Conservation (phyloP, 2,888 invertebrate species). For the Uropetala carovei region DNA sequence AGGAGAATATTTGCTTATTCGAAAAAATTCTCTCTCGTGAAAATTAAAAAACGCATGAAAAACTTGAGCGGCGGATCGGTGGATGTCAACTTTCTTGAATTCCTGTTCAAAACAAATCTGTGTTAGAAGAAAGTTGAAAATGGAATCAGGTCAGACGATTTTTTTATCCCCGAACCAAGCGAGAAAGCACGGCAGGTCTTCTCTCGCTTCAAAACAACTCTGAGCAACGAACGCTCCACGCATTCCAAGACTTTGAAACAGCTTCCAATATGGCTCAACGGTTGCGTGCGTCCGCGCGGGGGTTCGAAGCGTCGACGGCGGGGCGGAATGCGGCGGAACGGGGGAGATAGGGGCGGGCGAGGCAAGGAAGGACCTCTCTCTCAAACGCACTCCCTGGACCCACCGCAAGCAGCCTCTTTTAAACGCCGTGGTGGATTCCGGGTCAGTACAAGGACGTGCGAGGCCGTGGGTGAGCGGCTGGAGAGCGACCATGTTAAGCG, state of each 20-base stretch:
- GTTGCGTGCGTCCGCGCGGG: too few species aligned
- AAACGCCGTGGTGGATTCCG: conserved; percentile 34
- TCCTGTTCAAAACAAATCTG: neutral
- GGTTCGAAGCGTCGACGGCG: too few species aligned
- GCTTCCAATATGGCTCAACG: neutral
- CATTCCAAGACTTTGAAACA: too few species aligned
- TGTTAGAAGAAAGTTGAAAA: conserved; percentile 40
- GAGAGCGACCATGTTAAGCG: too few species aligned
- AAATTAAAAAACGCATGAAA: too few species aligned
- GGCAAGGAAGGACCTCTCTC: too few species aligned
- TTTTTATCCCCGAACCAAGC: conserved; percentile 2
- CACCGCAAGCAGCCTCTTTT: conserved; percentile 25
- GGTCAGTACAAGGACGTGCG: neutral
- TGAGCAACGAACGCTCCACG: neutral
- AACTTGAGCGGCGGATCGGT: neutral
- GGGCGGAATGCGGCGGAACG: neutral
- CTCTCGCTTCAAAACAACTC: conserved; percentile 9
- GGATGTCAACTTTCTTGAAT: conserved; percentile 21
- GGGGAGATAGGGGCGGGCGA: neutral
- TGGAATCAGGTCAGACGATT: conserved; percentile 31
- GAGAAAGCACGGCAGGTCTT: conserved; percentile 32
- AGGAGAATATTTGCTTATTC: too few species aligned
- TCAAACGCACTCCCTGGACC: conserved; percentile 15
- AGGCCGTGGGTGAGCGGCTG: too few species aligned
- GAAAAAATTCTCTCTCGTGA: too few species aligned